phyloP scores from a whole-genome alignment of 2,797 vertebrate species.

The Tokudaia tokunoshimensis region DNA sequence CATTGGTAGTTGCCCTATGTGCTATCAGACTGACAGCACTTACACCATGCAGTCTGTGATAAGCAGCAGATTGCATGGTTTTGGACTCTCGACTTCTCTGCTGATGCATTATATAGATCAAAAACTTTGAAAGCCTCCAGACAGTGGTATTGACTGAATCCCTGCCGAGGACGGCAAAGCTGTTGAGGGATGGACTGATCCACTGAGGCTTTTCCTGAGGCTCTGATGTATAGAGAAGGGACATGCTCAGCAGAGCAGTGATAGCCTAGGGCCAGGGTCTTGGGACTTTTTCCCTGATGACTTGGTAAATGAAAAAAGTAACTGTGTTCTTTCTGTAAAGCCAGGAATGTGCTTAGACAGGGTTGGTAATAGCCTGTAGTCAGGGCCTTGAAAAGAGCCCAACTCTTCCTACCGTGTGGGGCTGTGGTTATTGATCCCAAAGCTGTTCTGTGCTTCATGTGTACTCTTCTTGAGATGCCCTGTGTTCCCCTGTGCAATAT shows the following conservation, averaged over 20 bases:
- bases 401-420: background rate
- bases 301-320: background rate
- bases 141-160: background rate
- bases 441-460: background rate
- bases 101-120: background rate
- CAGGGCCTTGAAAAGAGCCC: background rate
- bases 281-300: background rate
- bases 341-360: background rate
- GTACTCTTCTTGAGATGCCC: background rate
- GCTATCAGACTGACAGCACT: background rate
- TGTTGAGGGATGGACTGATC: no score
- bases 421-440: background rate
- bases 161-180: background rate
- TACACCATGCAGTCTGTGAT: background rate
- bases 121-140: background rate
- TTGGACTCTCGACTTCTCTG: background rate
- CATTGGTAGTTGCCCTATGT: background rate
- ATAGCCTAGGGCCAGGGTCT: background rate
- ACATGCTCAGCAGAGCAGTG: background rate
- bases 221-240: background rate
- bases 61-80: background rate
- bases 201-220: background rate
- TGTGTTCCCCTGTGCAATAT: background rate
- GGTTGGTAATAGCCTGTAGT: background rate
- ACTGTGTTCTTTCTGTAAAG: background rate